phyloP scores from a whole-genome alignment of 2,113 vertebrate species.

The Triplophysa rosa region DNA sequence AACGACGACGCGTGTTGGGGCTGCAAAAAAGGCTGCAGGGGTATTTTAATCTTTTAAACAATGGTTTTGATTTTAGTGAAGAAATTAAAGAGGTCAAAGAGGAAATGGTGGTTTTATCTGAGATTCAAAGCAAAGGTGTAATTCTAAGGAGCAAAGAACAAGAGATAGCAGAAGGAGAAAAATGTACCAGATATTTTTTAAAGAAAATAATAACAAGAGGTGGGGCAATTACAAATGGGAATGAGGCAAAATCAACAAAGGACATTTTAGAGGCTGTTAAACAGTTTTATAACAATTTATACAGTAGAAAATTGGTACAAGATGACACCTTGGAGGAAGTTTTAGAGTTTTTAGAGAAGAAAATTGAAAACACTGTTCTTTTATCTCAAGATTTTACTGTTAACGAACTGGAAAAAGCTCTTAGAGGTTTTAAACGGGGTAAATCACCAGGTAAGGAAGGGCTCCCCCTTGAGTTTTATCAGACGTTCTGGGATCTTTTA shows the following conservation, averaged over 20 bases:
- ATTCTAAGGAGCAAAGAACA: slow-evolving; percentile 34
- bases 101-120: slow-evolving; percentile 27
- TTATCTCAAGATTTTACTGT: slow-evolving; percentile 31
- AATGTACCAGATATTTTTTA: slow-evolving; percentile 28
- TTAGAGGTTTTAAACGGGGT: slow-evolving; percentile 9
- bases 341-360: background rate
- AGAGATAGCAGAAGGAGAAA: slow-evolving; percentile 27
- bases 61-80: slow-evolving; percentile 35
- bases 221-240: background rate
- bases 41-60: slow-evolving; percentile 3
- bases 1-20: slow-evolving; percentile 17
- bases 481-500: slow-evolving; percentile 48
- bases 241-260: background rate
- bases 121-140: background rate
- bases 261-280: background rate
- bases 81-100: slow-evolving; percentile 6
- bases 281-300: slow-evolving; percentile 13
- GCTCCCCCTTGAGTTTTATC: slow-evolving; percentile 33
- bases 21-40: slow-evolving; percentile 31
- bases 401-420: background rate
- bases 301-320: background rate
- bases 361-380: background rate
- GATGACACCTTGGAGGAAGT: background rate
- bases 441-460: background rate
- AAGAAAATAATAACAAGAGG: slow-evolving; percentile 26